Conservation (phyloP, 2,797 vertebrate species). For the Phataginus tetradactyla region DNA sequence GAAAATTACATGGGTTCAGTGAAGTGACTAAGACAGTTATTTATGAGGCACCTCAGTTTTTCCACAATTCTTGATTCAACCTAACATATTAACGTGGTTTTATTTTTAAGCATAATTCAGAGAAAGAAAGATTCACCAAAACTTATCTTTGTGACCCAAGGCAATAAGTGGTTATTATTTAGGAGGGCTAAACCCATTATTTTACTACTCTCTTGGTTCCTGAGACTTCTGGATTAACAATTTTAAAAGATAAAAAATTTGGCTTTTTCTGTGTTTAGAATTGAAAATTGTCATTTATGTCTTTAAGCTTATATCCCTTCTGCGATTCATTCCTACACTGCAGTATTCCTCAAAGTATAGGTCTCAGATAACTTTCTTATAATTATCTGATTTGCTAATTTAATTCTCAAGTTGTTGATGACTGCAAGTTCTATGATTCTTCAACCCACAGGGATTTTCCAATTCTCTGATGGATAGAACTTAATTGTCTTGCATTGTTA, state of each 20-base stretch:
- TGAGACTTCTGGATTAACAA: background rate
- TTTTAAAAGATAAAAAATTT: background rate
- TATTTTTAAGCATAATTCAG: background rate
- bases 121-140: background rate
- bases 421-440: background rate
- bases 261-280: background rate
- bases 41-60: background rate
- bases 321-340: background rate
- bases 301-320: background rate
- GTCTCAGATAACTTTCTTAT: background rate
- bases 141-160: background rate
- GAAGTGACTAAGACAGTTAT: background rate
- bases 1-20: background rate
- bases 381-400: background rate
- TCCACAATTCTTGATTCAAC: background rate
- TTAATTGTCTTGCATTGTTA: background rate
- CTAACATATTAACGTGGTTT: background rate
- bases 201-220: background rate
- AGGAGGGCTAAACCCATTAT: background rate
- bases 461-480: background rate
- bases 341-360: background rate
- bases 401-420: background rate
- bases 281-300: background rate
- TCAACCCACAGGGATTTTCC: background rate
- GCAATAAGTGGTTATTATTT: background rate